These are phyloP conservation scores for Amorpha juglandis DNA, from an alignment of 2,888 invertebrate species.

Conservation along the genomic window DNA sequence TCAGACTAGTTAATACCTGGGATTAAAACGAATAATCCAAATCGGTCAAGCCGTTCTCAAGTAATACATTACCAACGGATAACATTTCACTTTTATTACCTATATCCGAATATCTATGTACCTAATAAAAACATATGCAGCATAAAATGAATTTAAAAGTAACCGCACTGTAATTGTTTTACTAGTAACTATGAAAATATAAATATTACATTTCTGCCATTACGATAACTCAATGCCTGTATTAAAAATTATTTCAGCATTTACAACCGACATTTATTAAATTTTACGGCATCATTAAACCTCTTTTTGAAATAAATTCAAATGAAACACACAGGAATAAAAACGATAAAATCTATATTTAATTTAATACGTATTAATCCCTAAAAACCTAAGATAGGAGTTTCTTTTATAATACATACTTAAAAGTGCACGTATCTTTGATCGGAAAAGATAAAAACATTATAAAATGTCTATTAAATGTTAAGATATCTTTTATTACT, in stretches of 20 bases:
- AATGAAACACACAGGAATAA: conserved; percentile 10
- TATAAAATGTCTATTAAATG: conserved; percentile 7
- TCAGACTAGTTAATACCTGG: too few species aligned
- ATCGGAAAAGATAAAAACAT: conserved; percentile 19
- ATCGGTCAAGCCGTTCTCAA: too few species aligned
- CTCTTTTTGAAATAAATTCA: conserved; percentile 2
- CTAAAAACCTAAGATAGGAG: not conserved
- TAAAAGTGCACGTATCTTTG: not conserved
- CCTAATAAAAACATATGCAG: not conserved
- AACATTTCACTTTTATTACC: too few species aligned
- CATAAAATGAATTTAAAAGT: not conserved
- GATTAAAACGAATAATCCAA: too few species aligned
- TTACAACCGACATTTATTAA: not conserved
- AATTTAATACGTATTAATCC: conserved; percentile 7
- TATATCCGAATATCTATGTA: too few species aligned
- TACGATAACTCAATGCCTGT: not conserved
- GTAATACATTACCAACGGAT: too few species aligned
- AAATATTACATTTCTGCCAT: not conserved
- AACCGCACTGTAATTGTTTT: not conserved
- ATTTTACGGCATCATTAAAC: conserved; percentile 11
- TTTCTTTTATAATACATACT: not conserved
- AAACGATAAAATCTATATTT: not conserved
- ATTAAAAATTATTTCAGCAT: not conserved
- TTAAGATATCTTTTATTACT: conserved; percentile 13
- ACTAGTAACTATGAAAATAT: not conserved